phyloP scores from a whole-genome alignment of 2,888 invertebrate species.

The Tholera decimalis region DNA sequence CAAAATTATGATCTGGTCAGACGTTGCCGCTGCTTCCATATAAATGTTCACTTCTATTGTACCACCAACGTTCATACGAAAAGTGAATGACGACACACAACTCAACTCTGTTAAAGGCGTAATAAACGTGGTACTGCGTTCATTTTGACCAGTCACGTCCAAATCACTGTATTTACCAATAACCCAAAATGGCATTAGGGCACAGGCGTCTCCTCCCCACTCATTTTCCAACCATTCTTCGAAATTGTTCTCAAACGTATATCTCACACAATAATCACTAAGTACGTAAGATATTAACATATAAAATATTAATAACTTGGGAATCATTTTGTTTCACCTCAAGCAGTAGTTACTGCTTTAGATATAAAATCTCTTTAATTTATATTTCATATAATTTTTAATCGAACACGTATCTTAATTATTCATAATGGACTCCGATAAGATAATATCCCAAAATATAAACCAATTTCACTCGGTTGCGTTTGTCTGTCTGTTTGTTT shows the following conservation, averaged over 20 bases:
- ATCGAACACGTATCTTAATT: conserved; percentile 60
- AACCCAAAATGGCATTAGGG: conserved; percentile 60
- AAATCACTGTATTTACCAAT: conserved; percentile 46
- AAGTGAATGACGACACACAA: conserved; percentile 36
- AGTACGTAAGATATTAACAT: conserved; percentile 56
- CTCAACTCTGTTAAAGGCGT: conserved; percentile 42
- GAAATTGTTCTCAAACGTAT: conserved; percentile 71
- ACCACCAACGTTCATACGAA: conserved; percentile 4
- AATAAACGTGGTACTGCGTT: conserved; percentile 67
- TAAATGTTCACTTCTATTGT: conserved; percentile 1
- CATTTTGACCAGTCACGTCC: conserved; percentile 56
- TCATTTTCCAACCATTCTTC: conserved; percentile 67
- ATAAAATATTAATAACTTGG: conserved; percentile 53
- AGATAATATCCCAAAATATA: conserved; percentile 41
- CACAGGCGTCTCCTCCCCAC: conserved; percentile 62
- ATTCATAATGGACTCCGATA: conserved; percentile 42
- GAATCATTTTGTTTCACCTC: conserved; percentile 56
- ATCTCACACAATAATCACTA: conserved; percentile 70
- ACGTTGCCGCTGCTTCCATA: not conserved
- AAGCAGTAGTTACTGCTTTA: conserved; percentile 49
- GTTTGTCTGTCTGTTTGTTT: conserved; percentile 15
- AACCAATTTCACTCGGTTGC: conserved; percentile 19
- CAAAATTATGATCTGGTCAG: conserved; percentile 4
- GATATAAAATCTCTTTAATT: conserved; percentile 61
- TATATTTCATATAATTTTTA: conserved; percentile 50